Evolutionary conservation across 2,888 invertebrate species (phyloP), one percentile per base, ranked within the genome.

Genomic region (Steinernema carpocapsae): DNA sequence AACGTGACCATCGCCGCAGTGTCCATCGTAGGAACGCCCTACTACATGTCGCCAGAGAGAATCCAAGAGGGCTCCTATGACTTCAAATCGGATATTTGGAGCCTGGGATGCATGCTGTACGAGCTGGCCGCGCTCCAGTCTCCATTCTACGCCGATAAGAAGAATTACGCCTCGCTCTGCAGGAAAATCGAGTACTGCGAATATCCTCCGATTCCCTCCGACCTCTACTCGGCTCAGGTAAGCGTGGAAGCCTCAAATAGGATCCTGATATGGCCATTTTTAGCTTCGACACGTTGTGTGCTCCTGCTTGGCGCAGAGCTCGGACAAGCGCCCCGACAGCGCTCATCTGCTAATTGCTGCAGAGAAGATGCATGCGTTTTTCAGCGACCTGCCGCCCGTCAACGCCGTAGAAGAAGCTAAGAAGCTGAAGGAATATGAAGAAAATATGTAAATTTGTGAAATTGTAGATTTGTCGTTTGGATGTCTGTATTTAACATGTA

Each of bases 1-100:
- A 14, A 90, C 37, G 90, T 90, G 82, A 91, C 92, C 45, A 90
- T 90, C 72, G 91, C 91, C 59, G 92, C 92, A 0, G 91, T 91
- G 82, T 91, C 92, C 37, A 88, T 92, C 72, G 91, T 92, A 46
- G 92, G 92, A 2, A 92, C 92, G 0, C 92, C 92, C 0, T 92
- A 92, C 87, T 92, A 92, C 87, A 92, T 92, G 92, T 64, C 74
- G 71, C 92, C 92, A 14, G 92, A 92, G 85, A 88, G 92, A 75
- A 91, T 92, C n/a, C 91, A 91, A 82, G 91, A 92, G 78, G 89
- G 90, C 74, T 91, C 73, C 14, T 92, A 92, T 87, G 91, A 92
- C 86, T 91, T 92, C 82, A 91, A 91, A 84, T 91, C 92, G 7
- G 92, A 92, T 83, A 91, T 92, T 70, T 92, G 92, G 92, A 92